phyloP scores from a whole-genome alignment of 2,113 vertebrate genomes.

The Elgaria multicarinata region DNA sequence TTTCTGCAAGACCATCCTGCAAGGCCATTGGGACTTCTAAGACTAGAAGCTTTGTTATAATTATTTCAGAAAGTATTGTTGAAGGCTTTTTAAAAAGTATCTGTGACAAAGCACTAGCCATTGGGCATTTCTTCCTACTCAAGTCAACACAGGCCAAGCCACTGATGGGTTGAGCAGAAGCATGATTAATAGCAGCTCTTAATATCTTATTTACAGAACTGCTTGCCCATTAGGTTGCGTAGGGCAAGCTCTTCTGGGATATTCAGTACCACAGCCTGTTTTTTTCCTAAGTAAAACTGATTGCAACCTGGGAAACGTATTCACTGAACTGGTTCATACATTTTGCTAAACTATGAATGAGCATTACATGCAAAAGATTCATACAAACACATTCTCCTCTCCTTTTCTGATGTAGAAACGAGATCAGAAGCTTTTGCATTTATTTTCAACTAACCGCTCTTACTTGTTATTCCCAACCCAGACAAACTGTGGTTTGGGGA shows the following conservation, averaged over 20 bases:
- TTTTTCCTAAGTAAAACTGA: not conserved
- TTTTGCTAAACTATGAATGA: not conserved
- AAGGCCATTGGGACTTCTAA: slow-evolving; percentile 50
- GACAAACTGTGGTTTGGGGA: not conserved
- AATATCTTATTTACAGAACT: slow-evolving; percentile 24
- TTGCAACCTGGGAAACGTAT: not conserved
- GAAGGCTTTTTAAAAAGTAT: slow-evolving; percentile 47
- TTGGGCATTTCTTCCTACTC: not conserved
- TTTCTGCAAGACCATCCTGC: slow-evolving; percentile 40
- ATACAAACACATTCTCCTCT: not conserved
- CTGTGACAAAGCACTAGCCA: not conserved
- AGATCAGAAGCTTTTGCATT: not conserved
- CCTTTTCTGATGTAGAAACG: not conserved
- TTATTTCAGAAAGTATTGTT: not conserved
- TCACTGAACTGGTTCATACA: not conserved
- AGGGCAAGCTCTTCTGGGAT: not conserved
- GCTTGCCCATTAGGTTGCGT: not conserved
- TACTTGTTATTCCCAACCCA: not conserved
- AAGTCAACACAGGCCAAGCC: not conserved
- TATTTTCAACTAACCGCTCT: not conserved
- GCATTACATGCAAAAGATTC: not conserved
- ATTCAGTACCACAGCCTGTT: not conserved
- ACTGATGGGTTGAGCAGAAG: slow-evolving; percentile 9
- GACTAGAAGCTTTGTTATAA: slow-evolving; percentile 36
- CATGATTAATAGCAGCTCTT: not conserved